Percentiles rank a stretch among this genome's conserved stretches.
These are phyloP conservation scores for Scaptomyza flava DNA, from an alignment of 2,888 invertebrate species.

Conservation along the genomic window DNA sequence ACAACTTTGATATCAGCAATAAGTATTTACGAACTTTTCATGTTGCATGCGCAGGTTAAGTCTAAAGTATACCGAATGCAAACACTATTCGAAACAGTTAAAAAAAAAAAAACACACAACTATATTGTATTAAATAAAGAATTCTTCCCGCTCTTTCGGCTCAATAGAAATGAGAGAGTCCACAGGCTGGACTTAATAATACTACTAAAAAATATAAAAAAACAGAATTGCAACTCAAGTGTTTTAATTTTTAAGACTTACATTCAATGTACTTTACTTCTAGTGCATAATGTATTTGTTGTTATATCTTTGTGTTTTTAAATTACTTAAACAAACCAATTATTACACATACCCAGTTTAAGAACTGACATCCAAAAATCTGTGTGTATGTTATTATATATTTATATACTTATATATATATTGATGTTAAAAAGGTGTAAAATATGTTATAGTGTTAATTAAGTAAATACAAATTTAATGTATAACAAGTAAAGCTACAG, in stretches of 20 bases:
- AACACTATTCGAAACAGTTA: neutral
- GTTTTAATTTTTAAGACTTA: conserved; percentile 43
- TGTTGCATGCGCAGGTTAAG: conserved; percentile 25
- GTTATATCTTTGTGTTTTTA: conserved; percentile 2
- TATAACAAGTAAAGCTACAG: conserved; percentile 32
- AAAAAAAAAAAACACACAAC: neutral
- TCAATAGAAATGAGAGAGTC: neutral
- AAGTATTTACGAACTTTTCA: conserved; percentile 14
- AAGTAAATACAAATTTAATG: conserved; percentile 26
- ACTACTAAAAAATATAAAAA: neutral
- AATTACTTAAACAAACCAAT: conserved; percentile 4
- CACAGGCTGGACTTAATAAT: neutral
- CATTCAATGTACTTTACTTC: conserved; percentile 36
- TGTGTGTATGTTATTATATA: conserved; percentile 26
- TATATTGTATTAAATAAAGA: neutral
- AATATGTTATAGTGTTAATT: conserved; percentile 64
- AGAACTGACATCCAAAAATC: conserved; percentile 22
- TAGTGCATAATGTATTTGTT: conserved; percentile 21
- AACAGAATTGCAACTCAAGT: conserved; percentile 19
- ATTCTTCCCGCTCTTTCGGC: conserved; percentile 10
- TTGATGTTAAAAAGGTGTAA: conserved; percentile 54
- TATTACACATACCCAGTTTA: conserved; percentile 8
- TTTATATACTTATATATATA: conserved; percentile 13
- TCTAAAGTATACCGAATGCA: neutral
- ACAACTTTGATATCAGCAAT: conserved; percentile 18